Conservation (phyloP, 1,140 invertebrate species). For the Coptotermes formosanus region DNA sequence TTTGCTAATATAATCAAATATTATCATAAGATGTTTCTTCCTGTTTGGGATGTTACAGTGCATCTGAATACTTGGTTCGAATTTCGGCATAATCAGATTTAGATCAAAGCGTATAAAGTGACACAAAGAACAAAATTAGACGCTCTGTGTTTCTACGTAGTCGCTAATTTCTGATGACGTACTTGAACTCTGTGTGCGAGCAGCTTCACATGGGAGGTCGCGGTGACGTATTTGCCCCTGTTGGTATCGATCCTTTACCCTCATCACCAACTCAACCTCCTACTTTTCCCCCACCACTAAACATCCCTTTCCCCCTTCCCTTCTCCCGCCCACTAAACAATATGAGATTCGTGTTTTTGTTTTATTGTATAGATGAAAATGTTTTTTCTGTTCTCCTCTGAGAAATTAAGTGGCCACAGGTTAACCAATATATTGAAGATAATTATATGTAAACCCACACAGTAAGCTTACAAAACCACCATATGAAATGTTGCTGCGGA, state of each 20-base stretch:
- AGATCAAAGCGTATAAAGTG: too few relatives aligned
- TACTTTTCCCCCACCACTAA: neutral
- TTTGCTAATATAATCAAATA: too few relatives aligned
- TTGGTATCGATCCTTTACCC: slow-evolving; percentile 2
- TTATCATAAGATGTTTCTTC: too few relatives aligned
- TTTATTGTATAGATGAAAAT: neutral
- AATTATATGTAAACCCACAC: too few relatives aligned
- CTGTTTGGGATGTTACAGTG: too few relatives aligned
- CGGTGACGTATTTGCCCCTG: slow-evolving; percentile 6
- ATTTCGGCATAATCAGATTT: too few relatives aligned
- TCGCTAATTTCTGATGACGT: neutral
- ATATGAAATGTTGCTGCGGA: too few relatives aligned
- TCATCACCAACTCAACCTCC: slow-evolving; percentile 4
- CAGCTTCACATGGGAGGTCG: neutral
- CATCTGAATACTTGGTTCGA: too few relatives aligned
- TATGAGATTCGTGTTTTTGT: neutral
- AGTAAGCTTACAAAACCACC: too few relatives aligned
- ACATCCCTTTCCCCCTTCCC: neutral
- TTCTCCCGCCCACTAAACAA: neutral
- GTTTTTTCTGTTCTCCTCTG: neutral
- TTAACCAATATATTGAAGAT: neutral
- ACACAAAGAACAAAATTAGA: too few relatives aligned
- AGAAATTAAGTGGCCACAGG: neutral
- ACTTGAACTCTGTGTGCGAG: neutral
- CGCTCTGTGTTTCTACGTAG: too few relatives aligned